Conservation (phyloP, 2,113 vertebrate species). For the Nerophis lumbriciformis region DNA sequence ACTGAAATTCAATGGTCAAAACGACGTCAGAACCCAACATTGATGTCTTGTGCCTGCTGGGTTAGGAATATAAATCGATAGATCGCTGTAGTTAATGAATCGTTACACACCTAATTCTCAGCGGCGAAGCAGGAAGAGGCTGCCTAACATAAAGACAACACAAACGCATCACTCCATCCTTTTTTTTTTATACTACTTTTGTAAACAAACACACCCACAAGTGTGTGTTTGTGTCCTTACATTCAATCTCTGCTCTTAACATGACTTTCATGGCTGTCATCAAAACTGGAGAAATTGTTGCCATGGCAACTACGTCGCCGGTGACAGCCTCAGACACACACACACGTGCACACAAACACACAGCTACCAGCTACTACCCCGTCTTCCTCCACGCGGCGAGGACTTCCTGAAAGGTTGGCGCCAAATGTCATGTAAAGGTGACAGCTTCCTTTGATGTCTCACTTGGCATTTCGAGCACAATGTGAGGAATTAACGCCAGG, state of each 20-base stretch:
- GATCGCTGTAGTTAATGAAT: too few relatives aligned
- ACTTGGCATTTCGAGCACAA: slow-evolving; percentile 5
- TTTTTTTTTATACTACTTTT: too few relatives aligned
- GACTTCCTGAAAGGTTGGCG: slow-evolving; percentile 17
- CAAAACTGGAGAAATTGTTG: slow-evolving; percentile 54
- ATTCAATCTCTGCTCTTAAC: slow-evolving; percentile 46
- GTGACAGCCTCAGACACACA: slow-evolving; percentile 40
- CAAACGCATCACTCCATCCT: background rate
- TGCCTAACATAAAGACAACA: too few relatives aligned
- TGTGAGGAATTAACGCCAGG: slow-evolving; percentile 1
- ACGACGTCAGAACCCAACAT: too few relatives aligned
- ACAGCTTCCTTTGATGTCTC: slow-evolving; percentile 11
- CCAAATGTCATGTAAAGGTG: slow-evolving; percentile 14
- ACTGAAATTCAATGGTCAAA: too few relatives aligned
- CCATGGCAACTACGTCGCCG: slow-evolving; percentile 61
- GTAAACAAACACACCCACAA: background rate
- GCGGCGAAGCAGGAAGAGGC: too few relatives aligned
- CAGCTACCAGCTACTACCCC: slow-evolving; percentile 38
- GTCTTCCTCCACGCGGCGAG: slow-evolving; percentile 21
- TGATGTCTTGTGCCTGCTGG: too few relatives aligned
- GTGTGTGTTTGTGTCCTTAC: slow-evolving; percentile 21
- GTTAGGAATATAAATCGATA: too few relatives aligned
- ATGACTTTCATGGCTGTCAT: slow-evolving; percentile 61
- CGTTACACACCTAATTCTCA: too few relatives aligned
- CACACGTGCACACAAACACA: slow-evolving; percentile 24